Evolutionary conservation across 1,140 invertebrate species (phyloP), one percentile per base, ranked within the genome.

Genomic region (Aphidius gifuensis): DNA sequence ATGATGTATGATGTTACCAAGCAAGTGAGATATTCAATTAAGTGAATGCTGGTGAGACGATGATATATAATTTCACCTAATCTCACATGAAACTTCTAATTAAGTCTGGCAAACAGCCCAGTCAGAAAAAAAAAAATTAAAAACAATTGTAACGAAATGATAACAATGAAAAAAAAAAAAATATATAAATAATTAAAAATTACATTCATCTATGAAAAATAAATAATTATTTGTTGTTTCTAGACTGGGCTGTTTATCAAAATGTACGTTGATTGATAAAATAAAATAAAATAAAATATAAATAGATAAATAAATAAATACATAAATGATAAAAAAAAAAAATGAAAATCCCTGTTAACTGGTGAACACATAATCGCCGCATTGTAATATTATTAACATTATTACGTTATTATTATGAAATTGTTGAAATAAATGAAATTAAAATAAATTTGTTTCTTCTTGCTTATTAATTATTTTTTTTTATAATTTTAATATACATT

Each of bases 331-430:
- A 44, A 2, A 44, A 44, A 11, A 44, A 44, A 44, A 3, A 55
- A 55, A 79, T 73, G 68, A 78, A 69, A 80, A 78, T 80, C 76
- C 78, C 78, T 80, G 79, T 81, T 81, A 80, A 78, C 73, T 80
- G 75, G 76, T 80, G 78, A 80, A 69, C 76, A 76, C 71, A 71
- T 78, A 78, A 76, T 77, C 77, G 74, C 77, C 78, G 71, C 74
- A 81, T 80, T 81, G 76, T 80, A 81, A 80, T 79, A 81, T 79
- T 80, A 78, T 76, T 74, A 73, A 72, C 68, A 79, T 79, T 79
- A 81, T 80, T 81, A 81, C 78, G 78, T 80, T 81, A 80, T 80
- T 81, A 80, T 80, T 80, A 80, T 79, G 74, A 80, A 80, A 80
- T 81, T 81, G 79, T 81, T 81, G 79, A 81, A 81, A 81, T 81